phyloP scores from a whole-genome alignment of 2,113 vertebrate species.

The Lepus americanus region DNA sequence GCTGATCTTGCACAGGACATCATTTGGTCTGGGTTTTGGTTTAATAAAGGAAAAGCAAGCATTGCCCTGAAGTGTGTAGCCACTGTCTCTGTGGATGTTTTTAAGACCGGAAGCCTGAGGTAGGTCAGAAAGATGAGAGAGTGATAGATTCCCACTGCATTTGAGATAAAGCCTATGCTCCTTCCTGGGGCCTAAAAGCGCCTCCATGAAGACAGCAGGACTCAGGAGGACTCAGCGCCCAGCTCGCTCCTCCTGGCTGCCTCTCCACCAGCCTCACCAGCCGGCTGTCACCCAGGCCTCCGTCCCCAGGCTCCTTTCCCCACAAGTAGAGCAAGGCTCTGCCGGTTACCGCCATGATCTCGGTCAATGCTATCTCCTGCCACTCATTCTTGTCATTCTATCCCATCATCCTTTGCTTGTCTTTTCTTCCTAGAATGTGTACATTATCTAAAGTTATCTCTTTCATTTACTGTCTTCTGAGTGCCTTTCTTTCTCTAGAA shows the following conservation, averaged over 20 bases:
- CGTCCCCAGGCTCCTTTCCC: background rate
- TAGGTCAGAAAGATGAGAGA: background rate
- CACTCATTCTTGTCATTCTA: background rate
- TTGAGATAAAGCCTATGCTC: background rate
- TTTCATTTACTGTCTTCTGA: background rate
- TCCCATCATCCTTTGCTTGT: constrained; percentile 9
- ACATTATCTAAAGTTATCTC: background rate
- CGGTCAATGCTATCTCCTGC: background rate
- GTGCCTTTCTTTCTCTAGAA: constrained; percentile 24
- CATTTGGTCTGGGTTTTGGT: background rate
- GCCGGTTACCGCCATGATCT: background rate
- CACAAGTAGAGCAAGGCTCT: background rate
- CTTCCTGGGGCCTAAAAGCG: background rate
- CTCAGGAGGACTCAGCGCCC: background rate
- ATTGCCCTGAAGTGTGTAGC: background rate
- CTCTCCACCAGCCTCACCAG: background rate
- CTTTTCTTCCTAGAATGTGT: background rate
- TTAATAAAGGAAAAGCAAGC: background rate
- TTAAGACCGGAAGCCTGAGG: background rate
- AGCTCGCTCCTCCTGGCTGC: background rate
- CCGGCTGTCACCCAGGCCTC: background rate
- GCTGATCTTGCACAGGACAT: background rate
- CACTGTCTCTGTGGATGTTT: background rate
- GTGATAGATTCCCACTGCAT: background rate
- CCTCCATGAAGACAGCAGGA: background rate